Base-by-base conservation (phyloP, 2,888 invertebrate genomes). In the Pheosia tremula region DNA sequence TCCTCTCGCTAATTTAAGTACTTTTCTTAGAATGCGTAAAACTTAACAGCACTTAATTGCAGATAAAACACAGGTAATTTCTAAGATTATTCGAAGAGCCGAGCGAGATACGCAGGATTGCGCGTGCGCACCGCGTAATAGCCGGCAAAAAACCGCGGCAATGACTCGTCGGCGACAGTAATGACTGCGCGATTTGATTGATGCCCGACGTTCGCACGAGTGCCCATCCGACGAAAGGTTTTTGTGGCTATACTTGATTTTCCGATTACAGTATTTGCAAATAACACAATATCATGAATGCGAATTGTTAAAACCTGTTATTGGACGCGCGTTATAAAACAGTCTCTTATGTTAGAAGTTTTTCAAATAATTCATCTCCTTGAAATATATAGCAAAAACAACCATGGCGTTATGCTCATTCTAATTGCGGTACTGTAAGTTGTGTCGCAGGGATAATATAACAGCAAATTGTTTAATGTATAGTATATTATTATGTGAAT, bases 141-240 rank as follows among this genome's bases (percentile, higher is more conserved):
- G 59, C 63, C 61, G 57, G 64, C 68, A 74, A 75, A 74, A 74
- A 74, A 53, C 37, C 64, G 50, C 39, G 43, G 11, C 56, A 53
- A 60, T 56, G 45, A 50, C 36, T 49, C 58, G 58, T 55, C 55
- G 55, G 41, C 59, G 60, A 58, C 60, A 45, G 54, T 70, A 72
- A 74, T 72, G 68, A 70, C 57, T 54, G 58, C 61, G 37, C 39
- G 45, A 61, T 65, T 67, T 72, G 73, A 75, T 75, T 68, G 71
- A 75, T 75, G 64, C 58, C 59, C 47, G 49, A 56, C 50, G 53
- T 54, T 24, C 61, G 58, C 54, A 47, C 50, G 36, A n/a, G 43
- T 8, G 56, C 36, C 36, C 13, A n/a, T 13, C 38, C 47, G 10
- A 39, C 39, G 9, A 4, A 0, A 37, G 10, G 10, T 62, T 69